These are phyloP conservation scores for Geococcyx californianus DNA, from an alignment of 2,113 vertebrate genomes.

Conservation along the genomic window DNA sequence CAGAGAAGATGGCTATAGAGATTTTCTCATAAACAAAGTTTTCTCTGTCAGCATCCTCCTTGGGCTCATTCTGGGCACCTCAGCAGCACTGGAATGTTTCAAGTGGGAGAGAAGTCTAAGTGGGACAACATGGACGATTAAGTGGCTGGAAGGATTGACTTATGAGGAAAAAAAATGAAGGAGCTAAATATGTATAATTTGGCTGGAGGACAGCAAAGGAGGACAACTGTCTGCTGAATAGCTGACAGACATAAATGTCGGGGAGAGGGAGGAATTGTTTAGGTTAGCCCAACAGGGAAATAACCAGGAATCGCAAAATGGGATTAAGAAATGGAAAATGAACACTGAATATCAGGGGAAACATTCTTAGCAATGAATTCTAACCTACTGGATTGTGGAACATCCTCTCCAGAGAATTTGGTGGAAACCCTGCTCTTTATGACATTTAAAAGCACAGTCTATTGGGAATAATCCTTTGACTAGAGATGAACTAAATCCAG, in stretches of 20 bases:
- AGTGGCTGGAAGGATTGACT: slow-evolving; percentile 37
- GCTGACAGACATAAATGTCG: not conserved
- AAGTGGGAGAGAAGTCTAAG: slow-evolving; percentile 16
- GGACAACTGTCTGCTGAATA: slow-evolving; percentile 25
- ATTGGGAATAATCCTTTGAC: not conserved
- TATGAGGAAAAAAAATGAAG: slow-evolving; percentile 6
- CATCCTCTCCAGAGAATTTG: not conserved
- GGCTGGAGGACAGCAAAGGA: not conserved
- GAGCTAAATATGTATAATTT: slow-evolving; percentile 20
- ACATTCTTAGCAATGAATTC: slow-evolving; percentile 22
- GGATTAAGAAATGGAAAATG: slow-evolving; percentile 50
- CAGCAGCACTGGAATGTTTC: not conserved
- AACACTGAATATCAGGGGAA: not conserved
- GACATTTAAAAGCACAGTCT: accelerated
- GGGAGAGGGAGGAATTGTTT: not conserved
- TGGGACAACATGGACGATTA: not conserved
- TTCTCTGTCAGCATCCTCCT: not conserved
- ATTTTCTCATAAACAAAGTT: slow-evolving; percentile 40
- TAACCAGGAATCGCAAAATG: slow-evolving; percentile 14
- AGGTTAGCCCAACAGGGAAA: slow-evolving; percentile 37
- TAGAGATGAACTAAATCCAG: not conserved
- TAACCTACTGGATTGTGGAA: not conserved
- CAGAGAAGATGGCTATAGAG: not conserved
- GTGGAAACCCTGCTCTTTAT: slow-evolving; percentile 29
- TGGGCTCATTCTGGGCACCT: not conserved